A percentile compares a stretch with the other conserved stretches of the same genome.
These are phyloP conservation scores for Nephrocerus scutellatus DNA, from an alignment of 2,888 invertebrate species.

Conservation along the genomic window DNA sequence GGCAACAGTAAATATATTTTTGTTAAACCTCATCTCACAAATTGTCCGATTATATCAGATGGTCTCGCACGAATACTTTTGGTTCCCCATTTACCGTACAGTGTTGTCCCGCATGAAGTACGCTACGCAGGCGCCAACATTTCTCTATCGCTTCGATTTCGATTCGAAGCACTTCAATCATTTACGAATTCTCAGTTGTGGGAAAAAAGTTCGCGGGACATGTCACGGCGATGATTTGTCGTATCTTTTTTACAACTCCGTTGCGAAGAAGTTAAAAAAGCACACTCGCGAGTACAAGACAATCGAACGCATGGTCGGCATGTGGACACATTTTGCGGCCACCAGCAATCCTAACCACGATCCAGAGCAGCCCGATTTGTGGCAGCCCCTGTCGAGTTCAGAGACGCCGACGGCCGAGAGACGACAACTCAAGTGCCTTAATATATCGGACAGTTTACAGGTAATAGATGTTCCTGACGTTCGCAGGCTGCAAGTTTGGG, in stretches of 20 bases:
- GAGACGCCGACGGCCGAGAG: slow-evolving; percentile 29
- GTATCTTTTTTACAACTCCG: slow-evolving; percentile 44
- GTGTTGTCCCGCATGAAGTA: slow-evolving; percentile 39
- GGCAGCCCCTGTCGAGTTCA: slow-evolving; percentile 34
- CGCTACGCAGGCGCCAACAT: slow-evolving; percentile 39
- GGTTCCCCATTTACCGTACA: slow-evolving; percentile 46
- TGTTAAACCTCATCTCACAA: slow-evolving; percentile 1
- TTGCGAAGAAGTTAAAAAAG: slow-evolving; percentile 37
- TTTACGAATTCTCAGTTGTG: slow-evolving; percentile 42
- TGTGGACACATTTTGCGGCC: slow-evolving; percentile 44
- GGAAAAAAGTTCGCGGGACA: slow-evolving; percentile 42
- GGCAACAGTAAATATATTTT: neutral
- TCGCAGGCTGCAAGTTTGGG: slow-evolving; percentile 40
- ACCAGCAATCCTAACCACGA: slow-evolving; percentile 40
- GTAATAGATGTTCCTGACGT: slow-evolving; percentile 43
- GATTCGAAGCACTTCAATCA: slow-evolving; percentile 47
- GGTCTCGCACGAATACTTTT: slow-evolving; percentile 46
- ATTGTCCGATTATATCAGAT: too few relatives aligned
- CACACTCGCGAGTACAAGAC: slow-evolving; percentile 42
- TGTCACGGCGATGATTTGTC: slow-evolving; percentile 47
- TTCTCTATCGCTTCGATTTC: slow-evolving; percentile 45
- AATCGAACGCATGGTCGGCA: slow-evolving; percentile 41
- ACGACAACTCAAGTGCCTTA: slow-evolving; percentile 43
- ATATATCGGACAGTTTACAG: slow-evolving; percentile 42
- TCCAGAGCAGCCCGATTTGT: slow-evolving; percentile 33